Conservation (phyloP, 2,888 invertebrate genomes). For the Holacanthella duospinosa region DNA sequence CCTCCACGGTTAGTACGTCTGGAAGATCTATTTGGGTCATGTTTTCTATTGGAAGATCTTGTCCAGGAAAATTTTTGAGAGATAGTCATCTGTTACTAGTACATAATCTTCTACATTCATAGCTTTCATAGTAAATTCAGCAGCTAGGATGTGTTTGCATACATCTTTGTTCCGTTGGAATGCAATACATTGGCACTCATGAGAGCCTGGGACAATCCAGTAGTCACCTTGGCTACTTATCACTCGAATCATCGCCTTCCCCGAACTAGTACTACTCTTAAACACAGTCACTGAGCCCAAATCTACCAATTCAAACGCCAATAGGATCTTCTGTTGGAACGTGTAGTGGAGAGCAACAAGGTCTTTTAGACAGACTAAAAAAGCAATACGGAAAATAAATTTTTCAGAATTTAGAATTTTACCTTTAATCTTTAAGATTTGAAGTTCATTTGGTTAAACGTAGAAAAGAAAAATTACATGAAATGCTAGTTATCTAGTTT, state of each 20-base stretch:
- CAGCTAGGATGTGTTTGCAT: not conserved
- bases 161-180: not conserved
- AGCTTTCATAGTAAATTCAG: not conserved
- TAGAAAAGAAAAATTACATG: no score
- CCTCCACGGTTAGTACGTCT: no score
- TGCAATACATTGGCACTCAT: not conserved
- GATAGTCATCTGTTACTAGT: not conserved
- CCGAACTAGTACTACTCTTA: not conserved
- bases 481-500: no score
- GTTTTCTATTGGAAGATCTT: no score
- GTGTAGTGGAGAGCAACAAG: not conserved
- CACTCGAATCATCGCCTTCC: not conserved
- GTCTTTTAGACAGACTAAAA: not conserved
- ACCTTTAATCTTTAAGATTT: no score
- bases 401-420: no score
- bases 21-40: no score
- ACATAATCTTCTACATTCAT: not conserved
- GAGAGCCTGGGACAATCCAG: not conserved
- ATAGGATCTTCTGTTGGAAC: not conserved
- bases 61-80: no score
- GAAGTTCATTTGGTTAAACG: no score
- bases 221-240: not conserved
- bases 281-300: not conserved
- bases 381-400: no score
- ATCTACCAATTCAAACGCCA: not conserved